Percentiles rank a stretch among this genome's conserved stretches.
Evolutionary conservation across 2,797 vertebrate species (phyloP).

Genomic region (Pangasius krempfi): DNA sequence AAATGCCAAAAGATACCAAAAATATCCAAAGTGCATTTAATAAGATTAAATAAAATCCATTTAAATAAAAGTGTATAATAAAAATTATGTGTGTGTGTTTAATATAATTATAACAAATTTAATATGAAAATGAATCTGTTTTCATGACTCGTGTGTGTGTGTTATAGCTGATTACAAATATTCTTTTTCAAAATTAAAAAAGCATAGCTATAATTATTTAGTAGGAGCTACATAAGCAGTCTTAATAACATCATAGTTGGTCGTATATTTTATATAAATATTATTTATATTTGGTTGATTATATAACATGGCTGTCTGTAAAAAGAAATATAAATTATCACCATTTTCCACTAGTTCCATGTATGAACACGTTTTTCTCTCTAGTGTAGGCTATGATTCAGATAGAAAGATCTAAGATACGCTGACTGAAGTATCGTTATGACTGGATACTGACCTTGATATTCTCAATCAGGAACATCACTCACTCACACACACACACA

Average conservation of each 20-base stretch:
- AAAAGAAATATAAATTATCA: background rate
- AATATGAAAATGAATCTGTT: background rate
- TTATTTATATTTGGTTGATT: background rate
- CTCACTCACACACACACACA: constrained; percentile 20
- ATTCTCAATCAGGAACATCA: constrained; percentile 61
- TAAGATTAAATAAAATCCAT: too few relatives aligned
- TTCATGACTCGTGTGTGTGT: background rate
- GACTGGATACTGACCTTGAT: constrained; percentile 62
- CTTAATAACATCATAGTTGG: background rate
- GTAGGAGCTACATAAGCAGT: background rate
- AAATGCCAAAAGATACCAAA: too few relatives aligned
- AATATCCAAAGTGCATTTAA: too few relatives aligned
- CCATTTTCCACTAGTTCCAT: constrained; percentile 18
- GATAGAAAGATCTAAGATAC: constrained; percentile 50
- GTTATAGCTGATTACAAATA: background rate
- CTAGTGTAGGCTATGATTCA: constrained; percentile 46
- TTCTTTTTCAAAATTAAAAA: background rate
- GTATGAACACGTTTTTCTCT: constrained; percentile 21
- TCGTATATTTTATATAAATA: background rate
- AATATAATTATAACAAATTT: background rate
- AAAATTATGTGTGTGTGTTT: background rate
- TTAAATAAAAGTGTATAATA: too few relatives aligned
- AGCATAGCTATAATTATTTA: background rate
- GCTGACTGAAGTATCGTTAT: constrained; percentile 54
- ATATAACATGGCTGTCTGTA: background rate